Conservation (phyloP, 2,888 invertebrate genomes). For the Argyra leucocephala region DNA sequence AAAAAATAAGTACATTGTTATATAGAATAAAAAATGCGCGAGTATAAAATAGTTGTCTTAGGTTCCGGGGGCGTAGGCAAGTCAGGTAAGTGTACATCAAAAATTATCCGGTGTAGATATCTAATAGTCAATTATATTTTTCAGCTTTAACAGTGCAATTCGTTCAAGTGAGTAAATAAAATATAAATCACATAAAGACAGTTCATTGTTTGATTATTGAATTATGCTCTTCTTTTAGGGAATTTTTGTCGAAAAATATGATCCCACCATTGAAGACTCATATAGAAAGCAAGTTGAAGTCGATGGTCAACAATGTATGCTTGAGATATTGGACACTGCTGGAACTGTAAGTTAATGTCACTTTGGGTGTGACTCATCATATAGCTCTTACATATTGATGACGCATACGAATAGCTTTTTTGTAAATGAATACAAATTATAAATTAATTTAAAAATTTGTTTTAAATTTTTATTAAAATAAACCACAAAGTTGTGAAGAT, state of each 20-base stretch:
- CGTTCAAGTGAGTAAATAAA: constrained; percentile 31
- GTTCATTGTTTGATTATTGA: not conserved
- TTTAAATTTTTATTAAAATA: too few relatives aligned
- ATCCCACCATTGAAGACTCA: constrained; percentile 99
- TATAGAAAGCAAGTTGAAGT: constrained; percentile 99
- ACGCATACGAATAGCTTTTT: not conserved
- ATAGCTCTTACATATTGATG: not conserved
- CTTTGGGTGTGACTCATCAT: not conserved
- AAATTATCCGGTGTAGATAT: not conserved
- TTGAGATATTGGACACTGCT: constrained; percentile 98
- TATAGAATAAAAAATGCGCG: constrained; percentile 58
- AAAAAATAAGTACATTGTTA: constrained; percentile 17
- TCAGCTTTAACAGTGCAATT: constrained; percentile 47
- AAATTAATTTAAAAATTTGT: too few relatives aligned
- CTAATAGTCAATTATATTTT: not conserved
- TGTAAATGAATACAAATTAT: too few relatives aligned
- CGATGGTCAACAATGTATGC: constrained; percentile 98
- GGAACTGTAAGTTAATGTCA: constrained; percentile 66
- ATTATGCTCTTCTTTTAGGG: constrained; percentile 56
- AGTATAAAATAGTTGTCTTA: constrained; percentile 99
- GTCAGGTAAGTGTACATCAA: constrained; percentile 40
- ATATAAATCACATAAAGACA: not conserved
- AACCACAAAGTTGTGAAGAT: too few relatives aligned
- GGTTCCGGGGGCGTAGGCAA: constrained; percentile 99
- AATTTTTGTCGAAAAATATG: constrained; percentile 99